Conservation (phyloP, 2,113 vertebrate genomes). For the Motacilla tschutschensis region DNA sequence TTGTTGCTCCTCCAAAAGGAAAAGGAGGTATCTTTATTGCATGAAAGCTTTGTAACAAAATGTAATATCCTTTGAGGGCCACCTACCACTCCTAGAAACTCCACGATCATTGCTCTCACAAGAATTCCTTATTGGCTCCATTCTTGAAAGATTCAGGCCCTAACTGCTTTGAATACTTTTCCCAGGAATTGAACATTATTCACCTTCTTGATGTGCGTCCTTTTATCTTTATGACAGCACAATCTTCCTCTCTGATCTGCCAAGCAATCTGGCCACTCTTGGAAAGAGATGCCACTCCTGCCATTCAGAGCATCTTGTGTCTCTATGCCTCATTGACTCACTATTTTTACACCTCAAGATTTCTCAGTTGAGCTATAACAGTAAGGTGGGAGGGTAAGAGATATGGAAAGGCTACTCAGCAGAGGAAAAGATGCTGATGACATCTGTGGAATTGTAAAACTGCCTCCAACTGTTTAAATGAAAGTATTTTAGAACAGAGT, state of each 20-base stretch:
- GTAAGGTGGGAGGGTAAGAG: not conserved
- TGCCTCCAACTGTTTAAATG: not conserved
- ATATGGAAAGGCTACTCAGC: not conserved
- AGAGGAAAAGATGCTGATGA: not conserved
- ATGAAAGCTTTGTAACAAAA: not conserved
- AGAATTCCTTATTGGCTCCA: not conserved
- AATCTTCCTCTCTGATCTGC: not conserved
- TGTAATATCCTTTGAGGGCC: not conserved
- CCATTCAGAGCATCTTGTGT: not conserved
- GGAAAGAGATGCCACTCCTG: not conserved
- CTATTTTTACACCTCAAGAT: not conserved
- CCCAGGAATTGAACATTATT: not conserved
- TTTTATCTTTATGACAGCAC: not conserved
- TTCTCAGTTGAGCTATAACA: not conserved
- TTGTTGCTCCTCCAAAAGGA: not conserved
- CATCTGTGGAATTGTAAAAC: not conserved
- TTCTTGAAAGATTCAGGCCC: not conserved
- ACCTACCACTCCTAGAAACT: not conserved
- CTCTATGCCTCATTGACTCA: slow-evolving; percentile 6
- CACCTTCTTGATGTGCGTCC: not conserved
- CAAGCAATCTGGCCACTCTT: not conserved
- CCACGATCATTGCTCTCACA: not conserved
- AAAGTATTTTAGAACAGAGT: not conserved
- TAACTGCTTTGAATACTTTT: not conserved
- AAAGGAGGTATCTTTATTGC: not conserved